Base-by-base conservation (phyloP, 2,888 invertebrate species). In the Notodonta dromedarius region DNA sequence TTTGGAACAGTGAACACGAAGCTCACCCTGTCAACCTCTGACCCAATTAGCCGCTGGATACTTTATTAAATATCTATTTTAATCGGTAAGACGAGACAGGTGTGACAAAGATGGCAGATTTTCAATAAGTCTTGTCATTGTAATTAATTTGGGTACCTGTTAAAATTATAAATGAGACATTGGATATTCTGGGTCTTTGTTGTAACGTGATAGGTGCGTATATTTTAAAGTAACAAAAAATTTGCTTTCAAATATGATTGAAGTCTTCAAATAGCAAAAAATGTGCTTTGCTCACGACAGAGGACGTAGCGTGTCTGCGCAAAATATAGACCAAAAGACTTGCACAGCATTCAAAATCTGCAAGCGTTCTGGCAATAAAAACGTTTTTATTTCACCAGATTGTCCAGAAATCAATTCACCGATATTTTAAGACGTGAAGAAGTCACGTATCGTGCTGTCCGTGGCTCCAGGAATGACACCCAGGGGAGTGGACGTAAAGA, bases 401-500 rank as follows among this genome's bases (percentile, higher is more conserved):
- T 7, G 24, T 54, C 52, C 35, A 39, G 71, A 79, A 85, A 83
- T 85, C 84, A 85, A 83, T 84, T 78, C 75, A 64, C 72, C 71
- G 75, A 74, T 74, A 73, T 74, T 77, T 76, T 73, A 78, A 76
- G 76, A 82, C 72, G 79, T 76, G 77, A 73, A 84, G 85, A 86
- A 89, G 88, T 89, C 91, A 91, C 90, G 89, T 90, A 73, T 73
- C 66, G 75, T 74, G 74, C 68, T 67, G 74, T 70, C 80, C 70
- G 78, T 78, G 80, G 82, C 74, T 71, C 64, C 76, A 71, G 67
- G 74, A 86, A 91, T 86, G 85, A 83, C 85, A 76, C 91, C 87
- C 90, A 42, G 35, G 91, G 89, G 91, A 89, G 76, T 71, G 73
- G 74, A 76, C 78, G 74, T 74, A 78, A 80, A 90, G 91, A 91